A percentile compares a stretch with the other conserved stretches of the same genome.
Conservation (phyloP, 2,113 vertebrate genomes). For the Chrysochloris asiatica region DNA sequence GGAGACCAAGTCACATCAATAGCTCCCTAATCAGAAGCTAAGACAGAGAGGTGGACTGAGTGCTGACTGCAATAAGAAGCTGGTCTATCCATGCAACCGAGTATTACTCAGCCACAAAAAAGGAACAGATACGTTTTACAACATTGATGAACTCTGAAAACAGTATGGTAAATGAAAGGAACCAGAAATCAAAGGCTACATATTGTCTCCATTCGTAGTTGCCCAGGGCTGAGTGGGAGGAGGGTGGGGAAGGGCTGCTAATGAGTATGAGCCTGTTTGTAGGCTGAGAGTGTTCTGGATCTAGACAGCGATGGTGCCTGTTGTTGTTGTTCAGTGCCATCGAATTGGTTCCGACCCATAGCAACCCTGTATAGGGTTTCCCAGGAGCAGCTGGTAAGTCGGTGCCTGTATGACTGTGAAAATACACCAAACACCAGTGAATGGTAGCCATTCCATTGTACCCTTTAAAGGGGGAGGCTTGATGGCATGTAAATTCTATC, state of each 20-base stretch:
- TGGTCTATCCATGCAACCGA: not conserved
- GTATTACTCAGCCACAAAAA: not conserved
- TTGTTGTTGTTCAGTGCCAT: too few relatives aligned
- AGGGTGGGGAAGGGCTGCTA: not conserved
- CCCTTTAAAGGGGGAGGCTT: not conserved
- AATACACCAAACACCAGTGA: conserved; percentile 1
- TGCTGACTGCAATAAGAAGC: too few relatives aligned
- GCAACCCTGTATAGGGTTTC: too few relatives aligned
- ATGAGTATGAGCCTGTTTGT: not conserved
- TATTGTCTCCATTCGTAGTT: not conserved
- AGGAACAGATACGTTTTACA: not conserved
- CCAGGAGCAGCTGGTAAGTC: not conserved
- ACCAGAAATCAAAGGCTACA: not conserved
- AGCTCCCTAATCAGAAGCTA: too few relatives aligned
- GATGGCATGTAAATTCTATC: not conserved
- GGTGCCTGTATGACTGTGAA: not conserved
- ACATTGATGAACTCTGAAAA: conserved; percentile 1
- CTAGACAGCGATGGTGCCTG: too few relatives aligned
- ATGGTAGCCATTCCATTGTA: not conserved
- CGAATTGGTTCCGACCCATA: too few relatives aligned
- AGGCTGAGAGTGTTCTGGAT: not conserved
- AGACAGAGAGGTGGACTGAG: too few relatives aligned
- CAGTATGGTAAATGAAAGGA: not conserved
- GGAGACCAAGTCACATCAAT: too few relatives aligned
- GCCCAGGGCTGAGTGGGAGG: not conserved